phyloP scores from a whole-genome alignment of 2,888 invertebrate genomes.

The Brachypterus glaber region DNA sequence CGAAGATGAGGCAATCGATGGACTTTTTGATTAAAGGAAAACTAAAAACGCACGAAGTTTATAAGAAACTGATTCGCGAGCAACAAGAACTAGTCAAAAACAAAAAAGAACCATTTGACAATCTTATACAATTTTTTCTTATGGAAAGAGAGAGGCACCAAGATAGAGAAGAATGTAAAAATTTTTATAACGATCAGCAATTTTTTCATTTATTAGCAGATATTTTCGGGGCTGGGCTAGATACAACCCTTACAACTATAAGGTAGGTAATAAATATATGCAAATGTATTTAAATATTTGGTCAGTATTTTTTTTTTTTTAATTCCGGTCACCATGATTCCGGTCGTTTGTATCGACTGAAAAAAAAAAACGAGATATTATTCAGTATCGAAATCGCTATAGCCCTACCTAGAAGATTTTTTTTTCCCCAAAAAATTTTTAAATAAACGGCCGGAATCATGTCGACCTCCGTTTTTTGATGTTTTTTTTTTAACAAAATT shows the following conservation, averaged over 20 bases:
- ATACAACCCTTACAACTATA: conserved; percentile 70
- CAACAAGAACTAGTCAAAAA: conserved; percentile 24
- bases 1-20: conserved; percentile 55
- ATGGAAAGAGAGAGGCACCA: conserved; percentile 47
- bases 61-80: conserved; percentile 56
- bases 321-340: too few species aligned
- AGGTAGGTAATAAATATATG: too few species aligned
- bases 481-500: too few species aligned
- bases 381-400: too few species aligned
- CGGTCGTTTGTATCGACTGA: too few species aligned
- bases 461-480: too few species aligned
- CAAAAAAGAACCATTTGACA: conserved; percentile 17
- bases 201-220: conserved; percentile 68
- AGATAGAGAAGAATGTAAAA: conserved; percentile 39
- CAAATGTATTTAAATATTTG: too few species aligned
- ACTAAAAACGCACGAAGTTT: conserved; percentile 60
- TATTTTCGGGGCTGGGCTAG: conserved; percentile 77
- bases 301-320: neutral
- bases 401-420: too few species aligned
- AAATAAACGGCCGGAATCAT: too few species aligned
- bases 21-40: conserved; percentile 59
- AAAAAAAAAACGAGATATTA: too few species aligned
- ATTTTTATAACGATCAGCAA: conserved; percentile 56
- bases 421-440: too few species aligned
- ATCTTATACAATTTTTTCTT: conserved; percentile 55